phyloP scores from a whole-genome alignment of 2,113 vertebrate species.

The Origma solitaria region DNA sequence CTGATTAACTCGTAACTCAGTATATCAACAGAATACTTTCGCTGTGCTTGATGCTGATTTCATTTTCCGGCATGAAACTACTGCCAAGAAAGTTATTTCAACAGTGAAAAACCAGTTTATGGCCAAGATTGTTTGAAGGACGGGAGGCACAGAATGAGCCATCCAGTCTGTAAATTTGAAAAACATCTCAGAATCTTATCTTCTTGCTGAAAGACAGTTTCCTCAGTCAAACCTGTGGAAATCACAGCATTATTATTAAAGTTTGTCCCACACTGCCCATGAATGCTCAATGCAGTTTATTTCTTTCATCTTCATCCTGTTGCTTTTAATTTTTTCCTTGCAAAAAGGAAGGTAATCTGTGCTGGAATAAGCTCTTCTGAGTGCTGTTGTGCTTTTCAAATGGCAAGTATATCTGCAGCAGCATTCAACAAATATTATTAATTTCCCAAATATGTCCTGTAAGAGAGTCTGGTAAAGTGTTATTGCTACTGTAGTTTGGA shows the following conservation, averaged over 20 bases:
- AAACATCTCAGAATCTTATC: neutral
- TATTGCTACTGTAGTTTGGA: slow-evolving; percentile 45
- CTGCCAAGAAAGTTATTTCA: neutral
- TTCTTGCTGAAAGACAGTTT: neutral
- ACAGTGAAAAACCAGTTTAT: neutral
- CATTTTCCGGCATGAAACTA: neutral
- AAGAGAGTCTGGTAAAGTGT: slow-evolving; percentile 18
- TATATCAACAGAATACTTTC: neutral
- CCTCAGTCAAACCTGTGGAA: neutral
- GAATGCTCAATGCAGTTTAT: neutral
- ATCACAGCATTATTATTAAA: neutral
- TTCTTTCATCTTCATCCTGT: neutral
- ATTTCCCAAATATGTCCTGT: slow-evolving; percentile 23
- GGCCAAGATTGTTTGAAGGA: neutral
- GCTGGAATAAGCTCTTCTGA: neutral
- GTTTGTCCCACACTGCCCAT: neutral
- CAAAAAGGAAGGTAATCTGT: neutral
- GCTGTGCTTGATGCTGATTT: neutral
- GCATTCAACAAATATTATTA: neutral
- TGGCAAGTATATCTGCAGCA: neutral
- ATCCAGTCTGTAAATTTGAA: neutral
- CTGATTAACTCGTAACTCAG: neutral
- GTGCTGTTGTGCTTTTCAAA: neutral
- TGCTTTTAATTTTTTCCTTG: neutral
- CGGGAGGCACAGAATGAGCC: neutral